Conservation (phyloP, 37 sponge, comb jelly and placozoan genomes). For the Petrosia ficiformis region DNA sequence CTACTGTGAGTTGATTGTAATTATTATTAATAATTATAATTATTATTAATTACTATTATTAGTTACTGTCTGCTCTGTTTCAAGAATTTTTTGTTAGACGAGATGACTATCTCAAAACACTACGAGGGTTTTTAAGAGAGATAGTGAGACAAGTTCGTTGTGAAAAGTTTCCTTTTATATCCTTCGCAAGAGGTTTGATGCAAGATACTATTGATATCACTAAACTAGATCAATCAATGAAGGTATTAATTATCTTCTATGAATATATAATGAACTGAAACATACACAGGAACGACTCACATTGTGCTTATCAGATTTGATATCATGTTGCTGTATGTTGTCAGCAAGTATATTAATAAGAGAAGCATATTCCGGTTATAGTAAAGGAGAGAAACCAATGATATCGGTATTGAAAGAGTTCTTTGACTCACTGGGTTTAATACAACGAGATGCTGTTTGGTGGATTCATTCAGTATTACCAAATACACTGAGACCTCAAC, state of each 20-base stretch:
- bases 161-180: conserved; percentile 69
- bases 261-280: too few species aligned
- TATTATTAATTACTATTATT: neutral
- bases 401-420: conserved; percentile 34
- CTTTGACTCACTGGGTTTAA: conserved; percentile 63
- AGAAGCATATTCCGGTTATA: conserved; percentile 63
- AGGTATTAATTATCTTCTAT: too few species aligned
- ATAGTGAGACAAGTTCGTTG: conserved; percentile 65
- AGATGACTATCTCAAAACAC: conserved; percentile 75
- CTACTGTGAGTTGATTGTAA: conserved; percentile 49
- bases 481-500: conserved; percentile 49
- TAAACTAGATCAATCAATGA: too few species aligned
- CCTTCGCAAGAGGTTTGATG: conserved; percentile 73
- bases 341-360: conserved; percentile 63
- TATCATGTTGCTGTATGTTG: conserved; percentile 55
- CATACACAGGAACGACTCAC: conserved; percentile 70
- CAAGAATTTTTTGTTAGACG: conserved; percentile 60
- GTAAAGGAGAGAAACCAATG: conserved; percentile 72
- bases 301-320: conserved; percentile 64
- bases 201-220: too few species aligned
- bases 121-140: conserved; percentile 83
- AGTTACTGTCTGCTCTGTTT: conserved; percentile 74
- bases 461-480: conserved; percentile 75
- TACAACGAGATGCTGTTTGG: conserved; percentile 81
- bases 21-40: neutral